Conservation (phyloP, 35 echinoderm and acorn worm species). For the Stichopus chloronotus region DNA sequence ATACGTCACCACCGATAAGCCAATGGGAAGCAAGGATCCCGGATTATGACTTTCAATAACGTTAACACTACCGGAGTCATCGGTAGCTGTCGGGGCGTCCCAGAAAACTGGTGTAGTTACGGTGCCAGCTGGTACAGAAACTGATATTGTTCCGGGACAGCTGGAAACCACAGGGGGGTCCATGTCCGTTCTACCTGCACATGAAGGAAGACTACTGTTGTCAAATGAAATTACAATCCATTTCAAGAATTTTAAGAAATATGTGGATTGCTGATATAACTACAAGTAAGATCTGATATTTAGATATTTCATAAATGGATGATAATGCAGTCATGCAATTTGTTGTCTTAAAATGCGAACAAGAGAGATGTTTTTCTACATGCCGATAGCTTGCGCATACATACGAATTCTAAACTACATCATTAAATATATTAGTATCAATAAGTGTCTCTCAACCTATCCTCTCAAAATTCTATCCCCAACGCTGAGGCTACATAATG, state of each 20-base stretch:
- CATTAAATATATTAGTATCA: no score
- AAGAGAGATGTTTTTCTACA: no score
- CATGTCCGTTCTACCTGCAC: background rate
- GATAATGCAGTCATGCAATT: no score
- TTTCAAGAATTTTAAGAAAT: background rate
- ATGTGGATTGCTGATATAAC: background rate
- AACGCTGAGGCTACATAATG: background rate
- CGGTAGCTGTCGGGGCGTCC: background rate
- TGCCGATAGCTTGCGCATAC: no score
- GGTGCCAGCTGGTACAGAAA: background rate
- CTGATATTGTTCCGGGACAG: background rate
- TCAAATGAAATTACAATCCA: background rate
- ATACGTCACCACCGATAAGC: conserved; percentile 16
- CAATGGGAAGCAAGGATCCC: background rate
- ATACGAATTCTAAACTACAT: no score
- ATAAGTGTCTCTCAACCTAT: no score
- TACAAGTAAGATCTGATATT: no score
- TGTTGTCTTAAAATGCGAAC: no score
- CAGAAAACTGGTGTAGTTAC: background rate
- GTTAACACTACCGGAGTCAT: background rate
- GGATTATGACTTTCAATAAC: background rate
- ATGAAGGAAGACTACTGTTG: background rate
- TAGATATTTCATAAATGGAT: no score
- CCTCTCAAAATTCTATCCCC: background rate
- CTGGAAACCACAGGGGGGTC: background rate